Evolutionary conservation across 2,797 vertebrate genomes (phyloP), one percentile per base, ranked within the genome.

Genomic region (Clangula hyemalis): DNA sequence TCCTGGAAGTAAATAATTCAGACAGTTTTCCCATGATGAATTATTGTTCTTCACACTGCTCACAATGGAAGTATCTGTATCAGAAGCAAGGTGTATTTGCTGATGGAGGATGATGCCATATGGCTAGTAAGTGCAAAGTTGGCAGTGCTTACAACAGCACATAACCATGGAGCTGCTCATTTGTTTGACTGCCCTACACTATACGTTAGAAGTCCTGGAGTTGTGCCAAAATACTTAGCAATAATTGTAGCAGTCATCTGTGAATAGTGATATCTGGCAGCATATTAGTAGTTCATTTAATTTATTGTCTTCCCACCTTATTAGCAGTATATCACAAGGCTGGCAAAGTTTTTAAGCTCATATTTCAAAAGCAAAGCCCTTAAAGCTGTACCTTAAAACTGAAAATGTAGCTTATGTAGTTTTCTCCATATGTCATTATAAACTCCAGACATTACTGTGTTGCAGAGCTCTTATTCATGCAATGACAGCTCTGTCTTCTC

Each of bases 291-390:
- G 79, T 70, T 92, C 36, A 72, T 87, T 86, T 93, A 94, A 90
- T 94, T 96, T 95, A 96, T 94, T 91, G 83, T 78, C 95, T 95
- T 91, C 84, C 88, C 47, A 85, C 76, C 86, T 94, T 95, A 95
- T 95, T 96, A 96, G 32, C 51, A 95, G 75, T 95, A 85, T 27
- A 95, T 93, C 91, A 90, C 58, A 74, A 91, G 41, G 54, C 85
- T 94, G 82, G 62, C 86, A 95, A 90, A 85, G 69, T 92, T 96
- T 87, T 53, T 80, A 69, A 84, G 85, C 53, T 80, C 79, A 39
- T 90, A 76, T 96, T 97, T 97, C 76, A 93, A 92, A 93, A 73
- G 43, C 62, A 81, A 56, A 94, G 27, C 10, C 62, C 53, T 87
- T 84, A 92, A 61, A 94, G 18, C 45, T 87, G 58, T 18, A n/a